phyloP scores from a whole-genome alignment of 2,888 invertebrate genomes.

The Rosalia funebris region DNA sequence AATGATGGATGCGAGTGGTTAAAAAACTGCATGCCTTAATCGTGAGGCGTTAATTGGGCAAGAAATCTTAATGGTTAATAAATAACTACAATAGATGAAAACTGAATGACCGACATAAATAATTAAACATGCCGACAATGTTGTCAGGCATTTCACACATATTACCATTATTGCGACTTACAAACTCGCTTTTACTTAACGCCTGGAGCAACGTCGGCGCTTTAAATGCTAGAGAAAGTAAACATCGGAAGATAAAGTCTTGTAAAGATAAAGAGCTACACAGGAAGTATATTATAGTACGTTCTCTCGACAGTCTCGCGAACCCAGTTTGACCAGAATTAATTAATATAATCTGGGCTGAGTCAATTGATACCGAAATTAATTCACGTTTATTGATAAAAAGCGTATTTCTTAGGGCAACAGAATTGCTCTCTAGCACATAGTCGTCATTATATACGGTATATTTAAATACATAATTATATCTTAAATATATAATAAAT shows the following conservation, averaged over 20 bases:
- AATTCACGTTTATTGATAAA: background rate
- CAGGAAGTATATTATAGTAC: background rate
- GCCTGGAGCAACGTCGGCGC: background rate
- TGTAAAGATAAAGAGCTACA: background rate
- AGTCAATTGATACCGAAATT: background rate
- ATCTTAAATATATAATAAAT: no score
- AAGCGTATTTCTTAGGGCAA: no score
- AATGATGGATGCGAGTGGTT: background rate
- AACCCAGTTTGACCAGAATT: background rate
- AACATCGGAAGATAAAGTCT: slow-evolving; percentile 13
- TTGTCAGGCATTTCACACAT: slow-evolving; percentile 10
- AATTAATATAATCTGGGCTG: background rate
- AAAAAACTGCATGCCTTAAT: background rate
- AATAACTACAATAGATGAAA: slow-evolving; percentile 7
- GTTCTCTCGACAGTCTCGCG: background rate
- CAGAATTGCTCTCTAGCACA: no score
- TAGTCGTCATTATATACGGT: no score
- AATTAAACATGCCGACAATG: background rate
- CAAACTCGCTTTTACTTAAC: slow-evolving; percentile 19
- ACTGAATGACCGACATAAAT: slow-evolving; percentile 15
- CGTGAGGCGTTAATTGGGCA: slow-evolving; percentile 6
- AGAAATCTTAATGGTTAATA: background rate
- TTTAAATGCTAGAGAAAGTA: slow-evolving; percentile 17
- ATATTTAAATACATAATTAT: no score
- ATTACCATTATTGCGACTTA: slow-evolving; percentile 1